These are phyloP conservation scores for Pseudobourletiella spinata DNA, from an alignment of 1,140 invertebrate genomes.

Conservation along the genomic window DNA sequence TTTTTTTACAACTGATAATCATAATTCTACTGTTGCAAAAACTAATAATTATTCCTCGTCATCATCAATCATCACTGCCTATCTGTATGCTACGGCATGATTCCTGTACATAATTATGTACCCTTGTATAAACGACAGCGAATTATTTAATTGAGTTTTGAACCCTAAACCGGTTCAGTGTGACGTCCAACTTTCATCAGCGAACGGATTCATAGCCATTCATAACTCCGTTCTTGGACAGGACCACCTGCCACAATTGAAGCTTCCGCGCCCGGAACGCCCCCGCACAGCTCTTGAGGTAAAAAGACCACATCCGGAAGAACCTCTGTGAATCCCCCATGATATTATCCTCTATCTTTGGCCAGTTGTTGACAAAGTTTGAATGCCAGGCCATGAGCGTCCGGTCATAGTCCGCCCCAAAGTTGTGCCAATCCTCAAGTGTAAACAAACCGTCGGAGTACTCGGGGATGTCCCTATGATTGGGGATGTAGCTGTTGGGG, in stretches of 20 bases:
- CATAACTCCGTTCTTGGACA: constrained; percentile 7
- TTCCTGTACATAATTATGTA: too few species aligned
- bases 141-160: too few species aligned
- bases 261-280: constrained; percentile 1
- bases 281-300: constrained; percentile 2
- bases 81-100: too few species aligned
- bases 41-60: too few species aligned
- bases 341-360: background rate
- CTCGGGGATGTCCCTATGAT: background rate
- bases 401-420: constrained; percentile 9
- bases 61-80: too few species aligned
- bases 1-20: too few species aligned
- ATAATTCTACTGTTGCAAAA: too few species aligned
- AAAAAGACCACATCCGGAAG: constrained; percentile 19
- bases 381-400: constrained; percentile 7
- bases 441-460: background rate
- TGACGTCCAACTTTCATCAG: too few species aligned
- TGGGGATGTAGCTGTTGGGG: constrained; percentile 9
- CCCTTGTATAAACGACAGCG: too few species aligned
- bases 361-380: constrained; percentile 16
- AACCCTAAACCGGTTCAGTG: too few species aligned
- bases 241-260: constrained; percentile 12
- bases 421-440: constrained; percentile 20
- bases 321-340: background rate
- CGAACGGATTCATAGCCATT: constrained; percentile 7